These are phyloP conservation scores for Enteromius trimaculatus DNA, from an alignment of 2,797 vertebrate species.

Conservation along the genomic window DNA sequence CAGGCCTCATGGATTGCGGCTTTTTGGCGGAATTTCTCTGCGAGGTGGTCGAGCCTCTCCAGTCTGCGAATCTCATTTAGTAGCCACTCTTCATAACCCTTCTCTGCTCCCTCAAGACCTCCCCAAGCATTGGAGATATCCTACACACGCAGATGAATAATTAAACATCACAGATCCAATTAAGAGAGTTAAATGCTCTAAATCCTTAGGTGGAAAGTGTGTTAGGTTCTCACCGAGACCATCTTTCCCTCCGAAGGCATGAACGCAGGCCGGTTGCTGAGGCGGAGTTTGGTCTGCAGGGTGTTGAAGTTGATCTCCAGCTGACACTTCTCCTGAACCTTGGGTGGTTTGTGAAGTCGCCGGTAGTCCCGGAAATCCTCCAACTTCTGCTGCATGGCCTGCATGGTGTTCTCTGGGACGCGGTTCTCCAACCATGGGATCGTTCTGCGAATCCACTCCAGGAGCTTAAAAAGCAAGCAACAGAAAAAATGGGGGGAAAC, in stretches of 20 bases:
- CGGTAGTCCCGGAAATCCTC: constrained; percentile 97
- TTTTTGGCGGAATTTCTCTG: constrained; percentile 98
- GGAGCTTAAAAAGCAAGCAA: constrained; percentile 74
- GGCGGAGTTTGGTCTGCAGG: constrained; percentile 95
- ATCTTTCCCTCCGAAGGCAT: constrained; percentile 99
- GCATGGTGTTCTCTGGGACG: constrained; percentile 95
- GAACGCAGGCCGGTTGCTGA: constrained; percentile 97
- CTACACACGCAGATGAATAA: constrained; percentile 67
- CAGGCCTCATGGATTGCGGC: constrained; percentile 96
- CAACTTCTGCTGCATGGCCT: constrained; percentile 98
- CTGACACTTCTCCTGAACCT: constrained; percentile 98
- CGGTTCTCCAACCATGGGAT: constrained; percentile 98
- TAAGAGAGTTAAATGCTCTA: neutral
- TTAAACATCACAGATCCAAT: neutral
- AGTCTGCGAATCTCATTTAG: constrained; percentile 96
- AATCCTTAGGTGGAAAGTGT: neutral
- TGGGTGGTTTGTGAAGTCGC: constrained; percentile 95
- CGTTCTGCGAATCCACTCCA: constrained; percentile 98
- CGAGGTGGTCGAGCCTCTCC: constrained; percentile 96
- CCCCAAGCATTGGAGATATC: constrained; percentile 97
- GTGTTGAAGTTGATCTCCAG: constrained; percentile 99
- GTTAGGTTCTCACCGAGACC: constrained; percentile 86
- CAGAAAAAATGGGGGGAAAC: constrained; percentile 5
- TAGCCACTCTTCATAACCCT: constrained; percentile 98
- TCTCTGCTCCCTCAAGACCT: constrained; percentile 92